Conservation (phyloP, 2,113 vertebrate species). For the Mormyrus iriodes region DNA sequence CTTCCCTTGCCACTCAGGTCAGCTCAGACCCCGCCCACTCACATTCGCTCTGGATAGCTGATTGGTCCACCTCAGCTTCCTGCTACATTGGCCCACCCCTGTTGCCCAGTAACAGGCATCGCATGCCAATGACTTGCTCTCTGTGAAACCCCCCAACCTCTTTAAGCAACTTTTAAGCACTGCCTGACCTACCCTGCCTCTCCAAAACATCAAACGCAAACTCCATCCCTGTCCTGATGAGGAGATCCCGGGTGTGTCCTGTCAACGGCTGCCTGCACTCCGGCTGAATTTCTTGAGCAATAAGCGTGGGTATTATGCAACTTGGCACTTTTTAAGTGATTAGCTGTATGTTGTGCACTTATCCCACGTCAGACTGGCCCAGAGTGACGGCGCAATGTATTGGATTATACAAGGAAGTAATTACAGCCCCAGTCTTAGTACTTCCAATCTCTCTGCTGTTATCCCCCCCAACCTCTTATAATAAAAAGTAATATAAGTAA, state of each 20-base stretch:
- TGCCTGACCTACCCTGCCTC: not conserved
- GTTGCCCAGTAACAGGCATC: not conserved
- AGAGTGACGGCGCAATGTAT: not conserved
- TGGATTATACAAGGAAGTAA: constrained; percentile 1
- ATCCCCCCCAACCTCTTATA: not conserved
- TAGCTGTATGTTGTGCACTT: not conserved
- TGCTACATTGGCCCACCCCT: not conserved
- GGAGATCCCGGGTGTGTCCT: not conserved
- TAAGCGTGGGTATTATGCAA: not conserved
- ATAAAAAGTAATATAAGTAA: not conserved
- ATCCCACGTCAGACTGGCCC: not conserved
- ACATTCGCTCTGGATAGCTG: not conserved
- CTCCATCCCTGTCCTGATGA: not conserved
- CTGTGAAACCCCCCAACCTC: not conserved
- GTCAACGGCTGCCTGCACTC: not conserved
- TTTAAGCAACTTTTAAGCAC: not conserved
- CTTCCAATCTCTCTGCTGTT: not conserved
- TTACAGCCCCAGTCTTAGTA: not conserved
- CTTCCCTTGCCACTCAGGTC: not conserved
- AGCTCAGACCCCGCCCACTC: not conserved
- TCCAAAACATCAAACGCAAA: not conserved
- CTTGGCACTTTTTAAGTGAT: not conserved
- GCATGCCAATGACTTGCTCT: not conserved
- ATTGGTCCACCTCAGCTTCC: not conserved
- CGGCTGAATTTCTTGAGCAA: not conserved